Percentiles rank a stretch among this genome's conserved stretches.
Evolutionary conservation across 1,140 invertebrate species (phyloP).

Genomic region (Aphaenogaster ashmeadi): DNA sequence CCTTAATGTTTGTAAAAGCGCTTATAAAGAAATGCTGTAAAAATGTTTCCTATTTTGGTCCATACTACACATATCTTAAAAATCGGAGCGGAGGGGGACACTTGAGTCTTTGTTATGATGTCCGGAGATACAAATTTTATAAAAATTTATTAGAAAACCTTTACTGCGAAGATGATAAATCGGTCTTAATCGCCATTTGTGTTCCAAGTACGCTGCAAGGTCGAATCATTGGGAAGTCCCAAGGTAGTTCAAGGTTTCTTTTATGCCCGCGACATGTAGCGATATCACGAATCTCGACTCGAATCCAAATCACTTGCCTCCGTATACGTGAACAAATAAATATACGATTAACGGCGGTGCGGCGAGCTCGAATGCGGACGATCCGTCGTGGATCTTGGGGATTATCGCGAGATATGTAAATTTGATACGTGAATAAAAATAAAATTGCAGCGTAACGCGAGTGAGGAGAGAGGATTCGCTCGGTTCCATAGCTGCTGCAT

Average conservation of each 20-base stretch:
- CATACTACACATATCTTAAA: too few relatives aligned
- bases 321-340: neutral
- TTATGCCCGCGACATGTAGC: neutral
- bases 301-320: neutral
- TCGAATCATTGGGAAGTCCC: conserved; percentile 3
- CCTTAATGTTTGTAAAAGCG: neutral
- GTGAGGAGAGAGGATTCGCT: neutral
- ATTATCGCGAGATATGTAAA: neutral
- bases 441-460: neutral
- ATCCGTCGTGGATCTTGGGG: neutral
- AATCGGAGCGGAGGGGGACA: too few relatives aligned
- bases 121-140: neutral
- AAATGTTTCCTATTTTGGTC: too few relatives aligned
- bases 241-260: neutral
- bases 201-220: neutral
- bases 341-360: neutral
- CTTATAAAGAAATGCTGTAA: neutral
- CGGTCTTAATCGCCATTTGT: neutral
- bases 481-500: neutral
- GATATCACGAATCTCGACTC: neutral
- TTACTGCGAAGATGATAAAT: neutral
- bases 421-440: neutral
- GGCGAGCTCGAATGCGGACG: too few relatives aligned
- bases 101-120: neutral
- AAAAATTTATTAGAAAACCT: neutral